phyloP scores from a whole-genome alignment of 2,113 vertebrate species.

The Corydoras maculifer region DNA sequence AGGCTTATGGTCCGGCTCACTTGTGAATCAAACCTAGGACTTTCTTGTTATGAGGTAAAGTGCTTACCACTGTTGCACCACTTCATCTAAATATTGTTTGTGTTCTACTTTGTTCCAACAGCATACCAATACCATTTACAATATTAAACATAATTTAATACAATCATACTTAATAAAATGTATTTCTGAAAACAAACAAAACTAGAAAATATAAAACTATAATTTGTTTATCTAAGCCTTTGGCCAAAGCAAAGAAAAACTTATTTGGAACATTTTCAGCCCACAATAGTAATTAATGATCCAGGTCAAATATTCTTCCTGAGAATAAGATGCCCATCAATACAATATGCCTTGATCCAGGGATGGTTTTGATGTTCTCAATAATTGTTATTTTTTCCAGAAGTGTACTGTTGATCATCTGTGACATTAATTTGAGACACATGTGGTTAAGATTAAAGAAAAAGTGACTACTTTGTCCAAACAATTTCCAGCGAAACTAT shows the following conservation, averaged over 20 bases:
- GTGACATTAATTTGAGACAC: background rate
- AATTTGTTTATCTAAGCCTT: too few relatives aligned
- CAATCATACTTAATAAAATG: too few relatives aligned
- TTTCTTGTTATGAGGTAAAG: too few relatives aligned
- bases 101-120: too few relatives aligned
- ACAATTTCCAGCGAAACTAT: background rate
- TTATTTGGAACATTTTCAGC: background rate
- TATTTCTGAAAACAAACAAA: too few relatives aligned
- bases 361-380: conserved; percentile 14
- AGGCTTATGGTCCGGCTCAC: too few relatives aligned
- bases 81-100: too few relatives aligned
- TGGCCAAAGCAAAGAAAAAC: background rate
- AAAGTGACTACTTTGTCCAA: background rate
- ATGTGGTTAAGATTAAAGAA: conserved; percentile 18
- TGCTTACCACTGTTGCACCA: too few relatives aligned
- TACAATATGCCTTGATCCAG: conserved; percentile 2
- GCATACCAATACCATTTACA: too few relatives aligned
- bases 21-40: too few relatives aligned
- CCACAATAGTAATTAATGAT: background rate
- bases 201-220: too few relatives aligned
- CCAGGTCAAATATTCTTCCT: background rate
- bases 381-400: conserved; percentile 15
- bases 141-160: too few relatives aligned
- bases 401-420: conserved; percentile 5
- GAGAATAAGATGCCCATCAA: background rate